phyloP scores from a whole-genome alignment of 2,888 invertebrate species.

The Drosophila fulvimacula region DNA sequence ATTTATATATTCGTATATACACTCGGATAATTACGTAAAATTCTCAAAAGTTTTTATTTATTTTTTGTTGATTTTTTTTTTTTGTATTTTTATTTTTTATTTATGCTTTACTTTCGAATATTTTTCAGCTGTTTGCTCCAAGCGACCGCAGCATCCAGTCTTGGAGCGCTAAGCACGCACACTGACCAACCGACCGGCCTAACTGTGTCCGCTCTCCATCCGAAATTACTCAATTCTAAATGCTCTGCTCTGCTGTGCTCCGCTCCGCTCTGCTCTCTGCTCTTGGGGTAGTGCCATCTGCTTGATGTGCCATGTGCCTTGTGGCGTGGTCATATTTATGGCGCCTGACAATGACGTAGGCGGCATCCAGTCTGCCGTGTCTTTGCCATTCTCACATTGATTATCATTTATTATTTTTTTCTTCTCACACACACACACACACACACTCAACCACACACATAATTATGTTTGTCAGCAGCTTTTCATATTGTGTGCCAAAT shows the following conservation, averaged over 20 bases:
- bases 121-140: conserved; percentile 46
- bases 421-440: neutral
- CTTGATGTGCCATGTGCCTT: conserved; percentile 15
- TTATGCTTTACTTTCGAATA: conserved; percentile 3
- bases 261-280: conserved; percentile 26
- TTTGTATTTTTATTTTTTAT: neutral
- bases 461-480: conserved; percentile 48
- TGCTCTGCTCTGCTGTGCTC: conserved; percentile 4
- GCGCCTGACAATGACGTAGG: conserved; percentile 70
- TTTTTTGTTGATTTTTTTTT: conserved; percentile 24
- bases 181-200: conserved; percentile 61
- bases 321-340: conserved; percentile 43
- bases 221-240: conserved; percentile 9
- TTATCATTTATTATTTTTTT: conserved; percentile 8
- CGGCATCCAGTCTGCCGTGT: conserved; percentile 62
- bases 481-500: conserved; percentile 58
- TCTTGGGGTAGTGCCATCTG: conserved; percentile 33
- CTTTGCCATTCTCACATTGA: conserved; percentile 13
- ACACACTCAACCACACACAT: neutral
- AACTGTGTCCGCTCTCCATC: conserved; percentile 31
- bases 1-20: conserved; percentile 13
- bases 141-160: conserved; percentile 69
- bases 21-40: conserved; percentile 60
- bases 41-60: conserved; percentile 21
- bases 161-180: conserved; percentile 73